Base-by-base conservation (phyloP, 1,140 invertebrate genomes). In the Lucilia cuprina region DNA sequence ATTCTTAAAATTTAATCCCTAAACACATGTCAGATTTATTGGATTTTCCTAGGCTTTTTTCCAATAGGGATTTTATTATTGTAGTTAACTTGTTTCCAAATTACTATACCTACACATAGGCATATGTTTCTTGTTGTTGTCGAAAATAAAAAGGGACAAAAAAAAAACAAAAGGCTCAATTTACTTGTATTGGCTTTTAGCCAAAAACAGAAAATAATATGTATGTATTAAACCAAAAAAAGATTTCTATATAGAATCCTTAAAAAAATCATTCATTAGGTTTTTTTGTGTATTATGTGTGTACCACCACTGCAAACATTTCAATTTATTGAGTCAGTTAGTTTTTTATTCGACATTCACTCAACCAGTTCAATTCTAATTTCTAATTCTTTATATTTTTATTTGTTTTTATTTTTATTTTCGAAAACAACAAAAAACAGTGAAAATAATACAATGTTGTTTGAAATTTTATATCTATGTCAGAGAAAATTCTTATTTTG, bases 141-240 rank as follows among this genome's bases (percentile, higher is more conserved):
- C 41, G 41, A 41, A 41, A 41, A 41, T 8, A 10, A 41, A 41
- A 41, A 41, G 10, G 41, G 10, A 0, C 17, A 47, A 5, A 34
- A 78, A 5, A 34, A 78, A 78, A 78, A 78, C 75, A 78, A 78
- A 78, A 78, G 35, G n/a, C 19, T 78, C 34, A 47, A 78, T 78
- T 78, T 78, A 78, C 7, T 78, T 47, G 41, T 47, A 47, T 78
- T 78, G 75, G 35, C 35, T 78, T 41, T 78, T 41, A n/a, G 75
- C 75, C 74, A 78, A 78, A 47, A 35, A 78, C n/a, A 78, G 17
- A 21, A 35, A 78, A 78, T 0, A 80, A 80, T 0, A 50, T n/a
- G n/a, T n/a, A n/a, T n/a, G n/a, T 1, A 70, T 41, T 10, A 10
- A 41, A 41, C 65, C 10, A 19, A 5, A 30, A 30, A 30, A 30